Percentiles rank a stretch among this genome's conserved stretches.
Evolutionary conservation across 1,140 invertebrate species (phyloP).

Genomic region (Aphaenogaster ashmeadi): DNA sequence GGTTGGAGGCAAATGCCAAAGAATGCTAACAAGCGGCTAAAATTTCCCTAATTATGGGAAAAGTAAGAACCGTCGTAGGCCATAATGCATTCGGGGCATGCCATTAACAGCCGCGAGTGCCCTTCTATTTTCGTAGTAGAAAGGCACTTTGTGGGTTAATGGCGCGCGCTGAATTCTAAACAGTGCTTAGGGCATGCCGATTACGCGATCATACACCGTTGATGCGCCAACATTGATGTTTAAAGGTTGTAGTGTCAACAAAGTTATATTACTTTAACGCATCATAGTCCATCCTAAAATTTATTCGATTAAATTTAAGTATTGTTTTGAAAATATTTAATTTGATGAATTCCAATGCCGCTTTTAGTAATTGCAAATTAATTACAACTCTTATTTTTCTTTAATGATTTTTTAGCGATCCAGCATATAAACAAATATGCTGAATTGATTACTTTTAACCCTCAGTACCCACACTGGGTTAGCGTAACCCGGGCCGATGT

Average conservation of each 20-base stretch:
- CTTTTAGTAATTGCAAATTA: background rate
- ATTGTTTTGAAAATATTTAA: background rate
- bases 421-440: slow-evolving; percentile 2
- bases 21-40: background rate
- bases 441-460: background rate
- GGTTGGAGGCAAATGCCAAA: background rate
- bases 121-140: slow-evolving; percentile 45
- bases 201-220: slow-evolving; percentile 32
- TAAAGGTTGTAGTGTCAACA: background rate
- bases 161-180: slow-evolving; percentile 52
- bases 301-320: background rate
- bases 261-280: background rate
- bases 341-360: background rate
- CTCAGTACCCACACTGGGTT: too few relatives aligned
- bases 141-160: slow-evolving; percentile 57
- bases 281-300: background rate
- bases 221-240: slow-evolving; percentile 17
- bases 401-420: background rate
- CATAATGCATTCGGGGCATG: slow-evolving; percentile 24
- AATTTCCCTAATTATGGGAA: slow-evolving; percentile 50
- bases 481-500: too few relatives aligned
- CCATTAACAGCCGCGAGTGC: slow-evolving; percentile 20
- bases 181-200: slow-evolving; percentile 23
- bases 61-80: background rate
- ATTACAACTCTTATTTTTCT: background rate